phyloP scores from a whole-genome alignment of 2,797 vertebrate species.

The Cottoperca gobio region DNA sequence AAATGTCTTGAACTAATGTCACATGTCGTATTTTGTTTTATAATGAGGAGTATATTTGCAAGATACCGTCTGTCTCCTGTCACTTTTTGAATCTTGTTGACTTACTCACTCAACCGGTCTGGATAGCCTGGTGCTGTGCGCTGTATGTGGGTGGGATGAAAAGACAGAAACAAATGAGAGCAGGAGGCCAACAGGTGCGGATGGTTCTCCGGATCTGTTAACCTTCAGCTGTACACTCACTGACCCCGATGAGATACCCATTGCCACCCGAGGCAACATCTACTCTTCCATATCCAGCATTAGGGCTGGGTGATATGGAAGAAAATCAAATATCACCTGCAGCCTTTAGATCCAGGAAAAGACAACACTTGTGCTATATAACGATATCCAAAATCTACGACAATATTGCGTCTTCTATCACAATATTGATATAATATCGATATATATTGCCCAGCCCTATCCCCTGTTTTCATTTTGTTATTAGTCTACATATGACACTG shows the following conservation, averaged over 20 bases:
- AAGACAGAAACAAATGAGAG: not conserved
- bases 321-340: too few relatives aligned
- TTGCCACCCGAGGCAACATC: not conserved
- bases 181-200: slow-evolving; percentile 39
- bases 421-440: too few relatives aligned
- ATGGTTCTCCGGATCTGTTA: slow-evolving; percentile 12
- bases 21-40: not conserved
- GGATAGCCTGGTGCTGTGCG: slow-evolving; percentile 2
- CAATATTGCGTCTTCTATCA: too few relatives aligned
- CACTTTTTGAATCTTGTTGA: slow-evolving; percentile 20
- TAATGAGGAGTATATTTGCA: not conserved
- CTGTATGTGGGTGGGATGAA: slow-evolving; percentile 12
- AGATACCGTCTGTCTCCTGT: slow-evolving; percentile 10
- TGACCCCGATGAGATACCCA: not conserved
- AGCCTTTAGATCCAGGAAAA: too few relatives aligned
- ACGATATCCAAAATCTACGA: too few relatives aligned
- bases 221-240: slow-evolving; percentile 1
- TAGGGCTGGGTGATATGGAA: too few relatives aligned
- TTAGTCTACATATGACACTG: slow-evolving; percentile 5
- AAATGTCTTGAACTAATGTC: not conserved
- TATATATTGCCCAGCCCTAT: too few relatives aligned
- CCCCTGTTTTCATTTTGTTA: slow-evolving; percentile 13
- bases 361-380: too few relatives aligned
- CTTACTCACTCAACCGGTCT: slow-evolving; percentile 46
- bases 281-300: slow-evolving; percentile 1